Conservation (phyloP, 2,113 vertebrate genomes). For the Lagopus muta region DNA sequence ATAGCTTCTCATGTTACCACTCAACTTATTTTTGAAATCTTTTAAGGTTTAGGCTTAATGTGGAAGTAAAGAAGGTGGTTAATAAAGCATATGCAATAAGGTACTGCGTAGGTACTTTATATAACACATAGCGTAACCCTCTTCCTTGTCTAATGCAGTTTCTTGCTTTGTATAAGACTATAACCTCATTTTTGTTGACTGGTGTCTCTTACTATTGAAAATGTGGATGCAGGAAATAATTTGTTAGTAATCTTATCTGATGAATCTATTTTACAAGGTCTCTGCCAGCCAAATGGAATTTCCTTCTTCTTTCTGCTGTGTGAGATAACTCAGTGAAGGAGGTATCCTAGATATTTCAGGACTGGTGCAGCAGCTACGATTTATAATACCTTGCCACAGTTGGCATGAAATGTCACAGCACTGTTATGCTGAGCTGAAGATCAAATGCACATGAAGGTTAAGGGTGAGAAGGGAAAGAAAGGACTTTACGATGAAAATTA, state of each 20-base stretch:
- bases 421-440: slow-evolving; percentile 14
- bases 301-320: neutral
- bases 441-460: neutral
- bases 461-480: neutral
- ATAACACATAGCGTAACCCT: neutral
- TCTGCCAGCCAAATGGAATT: neutral
- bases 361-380: slow-evolving; percentile 24
- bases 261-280: neutral
- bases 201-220: neutral
- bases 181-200: neutral
- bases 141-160: neutral
- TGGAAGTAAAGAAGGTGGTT: neutral
- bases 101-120: neutral
- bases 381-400: slow-evolving; percentile 52
- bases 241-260: neutral
- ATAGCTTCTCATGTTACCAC: neutral
- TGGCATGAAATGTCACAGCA: slow-evolving; percentile 28
- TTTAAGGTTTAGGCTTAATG: neutral
- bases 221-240: neutral
- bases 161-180: neutral
- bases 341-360: neutral
- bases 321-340: neutral
- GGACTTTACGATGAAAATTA: neutral
- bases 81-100: neutral
- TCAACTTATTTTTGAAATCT: neutral